Evolutionary conservation across 53 echinoderm and acorn worm genomes (phyloP).

Genomic region (Antedon mediterranea): DNA sequence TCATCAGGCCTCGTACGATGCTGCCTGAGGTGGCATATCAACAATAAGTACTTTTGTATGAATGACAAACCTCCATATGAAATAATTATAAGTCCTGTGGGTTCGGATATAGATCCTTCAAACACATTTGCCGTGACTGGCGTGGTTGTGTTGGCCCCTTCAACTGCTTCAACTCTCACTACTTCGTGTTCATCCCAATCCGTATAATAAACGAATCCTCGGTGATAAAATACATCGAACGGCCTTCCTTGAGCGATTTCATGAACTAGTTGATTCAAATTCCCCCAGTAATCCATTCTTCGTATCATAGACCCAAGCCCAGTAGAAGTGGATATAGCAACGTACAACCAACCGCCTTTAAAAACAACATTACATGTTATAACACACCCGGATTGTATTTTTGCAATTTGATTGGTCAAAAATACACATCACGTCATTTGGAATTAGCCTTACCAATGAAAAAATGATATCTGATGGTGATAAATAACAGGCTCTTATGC

Average conservation of each 20-base stretch:
- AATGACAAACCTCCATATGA: too few relatives aligned
- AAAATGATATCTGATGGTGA: too few relatives aligned
- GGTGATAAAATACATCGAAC: neutral
- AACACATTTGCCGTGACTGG: neutral
- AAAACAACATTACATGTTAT: neutral
- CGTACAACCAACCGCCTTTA: neutral
- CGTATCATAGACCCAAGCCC: neutral
- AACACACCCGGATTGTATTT: too few relatives aligned
- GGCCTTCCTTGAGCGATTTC: neutral
- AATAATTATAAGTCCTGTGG: neutral
- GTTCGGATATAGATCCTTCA: neutral
- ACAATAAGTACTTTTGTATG: too few relatives aligned
- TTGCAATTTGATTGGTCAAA: too few relatives aligned
- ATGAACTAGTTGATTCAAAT: neutral
- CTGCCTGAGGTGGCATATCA: too few relatives aligned
- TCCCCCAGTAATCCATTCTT: neutral
- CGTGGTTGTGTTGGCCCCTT: neutral
- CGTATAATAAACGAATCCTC: neutral
- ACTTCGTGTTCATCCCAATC: neutral
- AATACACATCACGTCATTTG: too few relatives aligned
- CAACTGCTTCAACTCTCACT: neutral
- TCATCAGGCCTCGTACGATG: too few relatives aligned
- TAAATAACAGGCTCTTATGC: too few relatives aligned
- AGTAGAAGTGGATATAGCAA: neutral
- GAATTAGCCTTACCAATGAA: too few relatives aligned